Percentiles rank a stretch among this genome's conserved stretches.
phyloP scores from a whole-genome alignment of 2,888 invertebrate species.

The Ferdinandea cuprea region DNA sequence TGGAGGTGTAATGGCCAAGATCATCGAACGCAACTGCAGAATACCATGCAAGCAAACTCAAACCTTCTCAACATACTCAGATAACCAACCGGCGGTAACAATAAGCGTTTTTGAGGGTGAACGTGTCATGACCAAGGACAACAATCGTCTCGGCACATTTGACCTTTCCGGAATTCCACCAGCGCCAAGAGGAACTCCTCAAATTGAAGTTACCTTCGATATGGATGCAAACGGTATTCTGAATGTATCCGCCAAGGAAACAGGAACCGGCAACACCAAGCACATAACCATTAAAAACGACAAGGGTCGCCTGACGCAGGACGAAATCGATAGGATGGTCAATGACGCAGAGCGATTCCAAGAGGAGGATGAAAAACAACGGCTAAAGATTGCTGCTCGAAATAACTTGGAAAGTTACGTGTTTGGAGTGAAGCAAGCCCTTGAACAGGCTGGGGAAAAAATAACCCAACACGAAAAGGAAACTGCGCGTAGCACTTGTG shows the following conservation, averaged over 20 bases:
- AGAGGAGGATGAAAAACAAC: constrained; percentile 88
- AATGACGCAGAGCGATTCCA: constrained; percentile 88
- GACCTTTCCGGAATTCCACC: constrained; percentile 97
- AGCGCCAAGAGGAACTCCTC: constrained; percentile 92
- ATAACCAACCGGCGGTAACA: constrained; percentile 89
- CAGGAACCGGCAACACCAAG: constrained; percentile 86
- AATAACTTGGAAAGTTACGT: constrained; percentile 88
- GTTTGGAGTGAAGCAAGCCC: constrained; percentile 87
- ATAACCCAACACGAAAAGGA: constrained; percentile 88
- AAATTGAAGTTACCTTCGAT: constrained; percentile 90
- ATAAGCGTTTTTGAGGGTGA: constrained; percentile 90
- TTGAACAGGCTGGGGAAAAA: constrained; percentile 86
- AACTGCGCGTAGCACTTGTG: constrained; percentile 86
- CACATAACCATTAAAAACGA: constrained; percentile 92
- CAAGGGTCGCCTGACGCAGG: constrained; percentile 89
- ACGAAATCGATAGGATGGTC: constrained; percentile 90
- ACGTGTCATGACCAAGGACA: constrained; percentile 94
- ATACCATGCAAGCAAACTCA: constrained; percentile 88
- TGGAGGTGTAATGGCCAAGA: constrained; percentile 89
- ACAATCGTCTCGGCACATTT: constrained; percentile 96
- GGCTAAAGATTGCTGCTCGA: constrained; percentile 86
- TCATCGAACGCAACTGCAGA: constrained; percentile 87
- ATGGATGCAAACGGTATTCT: constrained; percentile 96
- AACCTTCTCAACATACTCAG: constrained; percentile 89
- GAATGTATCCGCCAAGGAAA: constrained; percentile 90